Base-by-base conservation (phyloP, 2,888 invertebrate species). In the Drosophila paranaensis region DNA sequence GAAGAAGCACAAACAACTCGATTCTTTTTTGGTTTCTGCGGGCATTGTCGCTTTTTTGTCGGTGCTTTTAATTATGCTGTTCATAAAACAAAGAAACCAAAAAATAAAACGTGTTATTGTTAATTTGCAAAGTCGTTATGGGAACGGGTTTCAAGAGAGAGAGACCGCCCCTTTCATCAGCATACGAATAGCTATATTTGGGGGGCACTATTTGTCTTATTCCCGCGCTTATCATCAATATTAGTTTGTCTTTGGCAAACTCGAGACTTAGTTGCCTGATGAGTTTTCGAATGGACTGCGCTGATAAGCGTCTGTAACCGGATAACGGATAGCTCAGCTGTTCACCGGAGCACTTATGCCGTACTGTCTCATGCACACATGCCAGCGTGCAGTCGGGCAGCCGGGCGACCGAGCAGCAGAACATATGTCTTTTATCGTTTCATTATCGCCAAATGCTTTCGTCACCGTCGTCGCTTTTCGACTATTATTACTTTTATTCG, bases 361-460 rank as follows among this genome's bases (percentile, higher is more conserved):
- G 46, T 57, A 74, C 79, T 74, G 66, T 58, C 62, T 20, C 53
- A 57, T 20, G 20, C 16, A 27, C 37, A 39, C 53, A 56, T 42
- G 48, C 14, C 57, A n/a, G 48, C 45, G 33, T 53, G 57, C 74
- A 61, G 55, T n/a, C n/a, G 40, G 62, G 30, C 48, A n/a, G 30
- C 42, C 20, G 20, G 20, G 20, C 20, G 2, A 20, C 20, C n/a
- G 40, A 67, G 30, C 48, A n/a, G 30, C 42, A 56, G 25, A 43
- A 54, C 77, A 69, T 73, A 74, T 71, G 68, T 80, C 86, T 88
- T 88, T 88, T 86, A 88, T 88, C 83, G 79, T 88, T 86, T 72
- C 83, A 82, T 88, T 84, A 88, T 88, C 83, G 77, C 71, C 48
- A 68, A 86, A 81, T 64, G 89, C 81, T 88, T 83, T 88, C 87